Conservation (phyloP, 1,140 invertebrate genomes). For the Pseudachorutes palmiensis region DNA sequence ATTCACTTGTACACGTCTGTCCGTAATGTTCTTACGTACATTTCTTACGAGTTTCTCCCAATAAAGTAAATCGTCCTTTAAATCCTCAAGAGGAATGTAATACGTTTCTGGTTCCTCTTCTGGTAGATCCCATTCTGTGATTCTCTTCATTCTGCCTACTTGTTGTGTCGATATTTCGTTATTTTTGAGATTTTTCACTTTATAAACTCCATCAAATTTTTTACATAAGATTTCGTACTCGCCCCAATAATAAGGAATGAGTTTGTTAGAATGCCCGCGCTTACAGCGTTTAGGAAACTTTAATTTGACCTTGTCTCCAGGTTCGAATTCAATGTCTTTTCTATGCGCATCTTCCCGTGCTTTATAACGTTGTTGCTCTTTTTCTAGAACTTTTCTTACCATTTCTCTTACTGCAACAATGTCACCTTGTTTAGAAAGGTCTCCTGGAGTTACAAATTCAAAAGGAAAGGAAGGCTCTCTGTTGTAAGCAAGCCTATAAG, state of each 20-base stretch:
- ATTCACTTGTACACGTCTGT: no score
- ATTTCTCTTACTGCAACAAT: neutral
- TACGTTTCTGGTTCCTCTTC: neutral
- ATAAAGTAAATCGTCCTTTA: no score
- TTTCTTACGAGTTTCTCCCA: no score
- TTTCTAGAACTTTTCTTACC: neutral
- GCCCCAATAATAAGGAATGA: neutral
- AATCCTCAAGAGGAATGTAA: neutral
- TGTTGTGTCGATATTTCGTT: neutral
- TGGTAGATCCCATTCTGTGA: neutral
- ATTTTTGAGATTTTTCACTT: neutral
- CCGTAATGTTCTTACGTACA: no score
- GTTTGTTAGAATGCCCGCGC: neutral
- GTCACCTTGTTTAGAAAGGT: neutral
- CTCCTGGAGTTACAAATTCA: neutral
- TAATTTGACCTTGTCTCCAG: conserved; percentile 1
- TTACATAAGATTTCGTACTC: neutral
- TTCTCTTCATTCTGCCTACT: neutral
- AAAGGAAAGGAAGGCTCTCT: neutral
- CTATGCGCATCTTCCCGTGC: neutral
- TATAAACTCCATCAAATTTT: neutral
- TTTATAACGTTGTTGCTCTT: neutral
- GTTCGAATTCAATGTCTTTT: neutral
- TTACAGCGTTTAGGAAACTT: neutral
- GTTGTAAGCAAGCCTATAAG: neutral